Conservation (phyloP, 1,140 invertebrate genomes). For the Papilio polytes region DNA sequence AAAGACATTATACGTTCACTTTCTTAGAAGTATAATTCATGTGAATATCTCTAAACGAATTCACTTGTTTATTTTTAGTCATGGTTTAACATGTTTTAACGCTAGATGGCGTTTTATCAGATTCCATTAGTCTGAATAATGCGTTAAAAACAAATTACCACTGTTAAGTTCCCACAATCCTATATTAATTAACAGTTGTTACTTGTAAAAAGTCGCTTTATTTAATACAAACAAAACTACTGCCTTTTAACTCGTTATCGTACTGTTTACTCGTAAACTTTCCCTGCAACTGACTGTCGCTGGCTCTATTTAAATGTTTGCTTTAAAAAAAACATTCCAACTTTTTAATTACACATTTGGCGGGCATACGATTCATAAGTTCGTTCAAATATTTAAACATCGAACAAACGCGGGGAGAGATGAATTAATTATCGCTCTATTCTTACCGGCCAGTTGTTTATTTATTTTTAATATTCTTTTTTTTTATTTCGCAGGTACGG, state of each 20-base stretch:
- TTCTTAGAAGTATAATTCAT: conserved; percentile 9
- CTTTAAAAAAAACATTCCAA: conserved; percentile 18
- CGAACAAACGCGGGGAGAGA: conserved; percentile 35
- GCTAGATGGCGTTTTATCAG: too few relatives aligned
- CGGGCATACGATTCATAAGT: conserved; percentile 39
- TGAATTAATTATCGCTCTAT: conserved; percentile 44
- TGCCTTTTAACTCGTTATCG: conserved; percentile 35
- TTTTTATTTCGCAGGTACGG: conserved; percentile 43
- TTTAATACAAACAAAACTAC: conserved; percentile 30
- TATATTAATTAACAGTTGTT: not conserved
- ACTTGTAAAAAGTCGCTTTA: conserved; percentile 31
- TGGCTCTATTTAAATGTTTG: conserved; percentile 38
- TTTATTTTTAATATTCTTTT: conserved; percentile 39
- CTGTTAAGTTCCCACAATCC: conserved; percentile 1
- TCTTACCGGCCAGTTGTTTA: conserved; percentile 34
- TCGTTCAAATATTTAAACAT: conserved; percentile 43
- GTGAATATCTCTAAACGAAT: not conserved
- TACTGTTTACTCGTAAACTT: conserved; percentile 35
- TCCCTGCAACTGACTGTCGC: conserved; percentile 36
- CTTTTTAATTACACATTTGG: conserved; percentile 43
- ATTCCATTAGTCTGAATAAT: not conserved
- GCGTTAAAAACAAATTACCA: not conserved
- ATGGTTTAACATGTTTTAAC: too few relatives aligned
- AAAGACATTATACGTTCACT: not conserved
- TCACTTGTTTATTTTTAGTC: not conserved